phyloP scores from a whole-genome alignment of 1,140 invertebrate genomes.

The Cyrtorhinus lividipennis region DNA sequence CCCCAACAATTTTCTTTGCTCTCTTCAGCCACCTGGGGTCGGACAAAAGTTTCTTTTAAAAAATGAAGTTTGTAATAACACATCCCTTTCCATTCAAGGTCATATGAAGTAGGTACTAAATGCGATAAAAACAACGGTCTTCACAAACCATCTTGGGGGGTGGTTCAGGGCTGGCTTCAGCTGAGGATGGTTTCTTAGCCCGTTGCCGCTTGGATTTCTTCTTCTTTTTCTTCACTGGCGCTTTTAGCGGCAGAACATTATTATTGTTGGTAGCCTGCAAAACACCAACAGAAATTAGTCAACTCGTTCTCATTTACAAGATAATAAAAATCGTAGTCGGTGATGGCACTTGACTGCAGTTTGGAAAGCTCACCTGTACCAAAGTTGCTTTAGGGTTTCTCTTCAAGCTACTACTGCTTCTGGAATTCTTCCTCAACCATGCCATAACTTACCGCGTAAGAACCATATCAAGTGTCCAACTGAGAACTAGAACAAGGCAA shows the following conservation, averaged over 20 bases:
- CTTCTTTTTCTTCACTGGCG: background rate
- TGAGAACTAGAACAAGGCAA: too few relatives aligned
- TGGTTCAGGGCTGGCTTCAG: background rate
- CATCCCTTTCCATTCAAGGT: too few relatives aligned
- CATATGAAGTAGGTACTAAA: too few relatives aligned
- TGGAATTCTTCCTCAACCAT: background rate
- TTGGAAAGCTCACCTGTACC: background rate
- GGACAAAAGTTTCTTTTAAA: slow-evolving; percentile 3
- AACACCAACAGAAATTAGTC: too few relatives aligned
- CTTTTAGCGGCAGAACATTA: background rate
- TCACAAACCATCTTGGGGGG: background rate
- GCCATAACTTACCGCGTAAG: background rate
- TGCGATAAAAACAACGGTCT: too few relatives aligned
- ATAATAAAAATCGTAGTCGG: too few relatives aligned
- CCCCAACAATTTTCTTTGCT: slow-evolving; percentile 18
- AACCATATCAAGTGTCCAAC: background rate
- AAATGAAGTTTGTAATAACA: too few relatives aligned
- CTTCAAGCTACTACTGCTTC: background rate
- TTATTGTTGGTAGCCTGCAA: background rate
- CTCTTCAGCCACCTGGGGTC: slow-evolving; percentile 9
- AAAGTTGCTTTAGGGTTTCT: background rate
- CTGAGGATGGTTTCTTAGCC: background rate
- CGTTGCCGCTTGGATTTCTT: background rate
- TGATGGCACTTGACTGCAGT: too few relatives aligned
- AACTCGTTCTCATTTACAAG: too few relatives aligned